Evolutionary conservation across 2,113 vertebrate genomes (phyloP).

Genomic region (Fulica atra): DNA sequence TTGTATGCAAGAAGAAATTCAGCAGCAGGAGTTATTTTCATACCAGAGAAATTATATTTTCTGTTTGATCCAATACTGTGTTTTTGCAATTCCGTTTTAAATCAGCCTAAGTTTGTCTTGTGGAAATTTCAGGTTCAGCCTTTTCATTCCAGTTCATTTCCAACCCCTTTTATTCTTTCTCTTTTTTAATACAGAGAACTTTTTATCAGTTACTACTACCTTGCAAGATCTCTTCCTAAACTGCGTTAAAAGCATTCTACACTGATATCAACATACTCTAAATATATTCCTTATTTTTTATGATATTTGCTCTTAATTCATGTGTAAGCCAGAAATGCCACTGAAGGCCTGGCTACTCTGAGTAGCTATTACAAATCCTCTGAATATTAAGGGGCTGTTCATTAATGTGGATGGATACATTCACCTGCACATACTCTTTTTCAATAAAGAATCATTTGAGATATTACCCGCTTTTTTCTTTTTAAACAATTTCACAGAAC

Average conservation of each 20-base stretch:
- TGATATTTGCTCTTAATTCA: not conserved
- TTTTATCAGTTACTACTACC: not conserved
- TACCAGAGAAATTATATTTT: not conserved
- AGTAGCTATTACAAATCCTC: not conserved
- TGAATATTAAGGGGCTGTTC: not conserved
- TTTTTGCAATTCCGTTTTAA: not conserved
- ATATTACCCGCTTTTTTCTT: not conserved
- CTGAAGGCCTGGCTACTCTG: not conserved
- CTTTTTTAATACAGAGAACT: not conserved
- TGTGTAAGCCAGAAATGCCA: not conserved
- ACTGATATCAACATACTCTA: not conserved
- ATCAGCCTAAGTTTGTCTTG: not conserved
- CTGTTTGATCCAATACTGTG: not conserved
- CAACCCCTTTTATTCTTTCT: not conserved
- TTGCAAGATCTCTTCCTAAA: not conserved
- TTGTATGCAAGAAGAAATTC: not conserved
- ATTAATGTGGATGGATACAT: too few relatives aligned
- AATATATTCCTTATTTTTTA: not conserved
- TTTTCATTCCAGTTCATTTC: not conserved
- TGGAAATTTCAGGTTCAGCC: not conserved
- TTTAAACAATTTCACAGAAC: not conserved
- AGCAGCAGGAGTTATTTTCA: not conserved
- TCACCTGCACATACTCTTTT: accelerated
- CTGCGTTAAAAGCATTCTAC: not conserved
- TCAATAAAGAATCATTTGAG: not conserved